Evolutionary conservation across 2,797 vertebrate species (phyloP).

Genomic region (Borostomias antarcticus): DNA sequence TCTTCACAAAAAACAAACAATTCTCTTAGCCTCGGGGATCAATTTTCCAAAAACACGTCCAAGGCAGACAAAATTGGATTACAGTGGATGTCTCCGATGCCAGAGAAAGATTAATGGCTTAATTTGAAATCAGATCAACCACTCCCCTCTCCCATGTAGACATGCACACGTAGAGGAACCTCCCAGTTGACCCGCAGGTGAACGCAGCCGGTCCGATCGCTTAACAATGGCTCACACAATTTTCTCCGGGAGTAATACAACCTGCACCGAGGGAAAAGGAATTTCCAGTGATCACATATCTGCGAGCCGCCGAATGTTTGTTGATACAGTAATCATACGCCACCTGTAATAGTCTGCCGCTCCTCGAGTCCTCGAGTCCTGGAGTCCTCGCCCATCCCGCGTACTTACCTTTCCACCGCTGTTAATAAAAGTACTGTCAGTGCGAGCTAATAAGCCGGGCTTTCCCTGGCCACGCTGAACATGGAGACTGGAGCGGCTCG

Average conservation of each 20-base stretch:
- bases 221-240: constrained; percentile 61
- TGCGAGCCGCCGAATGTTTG: constrained; percentile 65
- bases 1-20: constrained; percentile 45
- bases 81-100: constrained; percentile 68
- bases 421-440: constrained; percentile 78
- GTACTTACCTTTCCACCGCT: constrained; percentile 75
- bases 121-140: constrained; percentile 71
- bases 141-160: constrained; percentile 41
- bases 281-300: constrained; percentile 63
- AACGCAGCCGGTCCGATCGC: constrained; percentile 48
- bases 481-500: constrained; percentile 34
- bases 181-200: constrained; percentile 54
- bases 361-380: too few relatives aligned
- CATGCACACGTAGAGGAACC: constrained; percentile 44
- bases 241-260: constrained; percentile 61
- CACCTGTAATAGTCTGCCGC: constrained; percentile 74
- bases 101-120: constrained; percentile 73
- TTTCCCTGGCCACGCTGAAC: constrained; percentile 55
- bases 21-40: constrained; percentile 54
- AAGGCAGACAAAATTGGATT: constrained; percentile 65
- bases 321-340: constrained; percentile 70
- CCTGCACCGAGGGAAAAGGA: constrained; percentile 50
- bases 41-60: constrained; percentile 60
- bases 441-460: constrained; percentile 66
- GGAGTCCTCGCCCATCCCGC: constrained; percentile 58